Percentiles rank a stretch among this genome's conserved stretches.
Conservation (phyloP, 2,113 vertebrate genomes). For the Scomber colias region DNA sequence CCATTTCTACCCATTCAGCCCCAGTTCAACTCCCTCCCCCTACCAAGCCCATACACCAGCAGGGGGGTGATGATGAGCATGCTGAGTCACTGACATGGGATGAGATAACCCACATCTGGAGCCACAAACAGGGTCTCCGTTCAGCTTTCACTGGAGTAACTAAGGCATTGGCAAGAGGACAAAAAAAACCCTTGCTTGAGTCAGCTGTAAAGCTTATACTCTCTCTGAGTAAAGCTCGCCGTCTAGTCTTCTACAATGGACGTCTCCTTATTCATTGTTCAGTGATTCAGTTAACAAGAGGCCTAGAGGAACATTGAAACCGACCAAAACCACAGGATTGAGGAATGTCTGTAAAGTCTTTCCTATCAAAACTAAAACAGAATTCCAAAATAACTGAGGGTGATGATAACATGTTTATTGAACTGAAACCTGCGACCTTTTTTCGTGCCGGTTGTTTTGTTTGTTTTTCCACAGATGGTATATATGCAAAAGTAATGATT, state of each 20-base stretch:
- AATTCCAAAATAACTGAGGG: conserved; percentile 55
- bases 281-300: conserved; percentile 38
- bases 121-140: conserved; percentile 23
- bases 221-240: conserved; percentile 18
- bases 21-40: conserved; percentile 20
- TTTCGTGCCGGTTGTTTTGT: background rate
- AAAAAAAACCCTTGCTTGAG: background rate
- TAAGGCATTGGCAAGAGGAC: background rate
- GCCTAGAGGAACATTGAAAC: conserved; percentile 49
- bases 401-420: conserved; percentile 59
- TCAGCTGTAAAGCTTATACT: conserved; percentile 25
- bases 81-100: conserved; percentile 37
- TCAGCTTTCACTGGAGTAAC: conserved; percentile 45
- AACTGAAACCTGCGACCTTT: conserved; percentile 36
- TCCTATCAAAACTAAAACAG: conserved; percentile 61
- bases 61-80: conserved; percentile 56
- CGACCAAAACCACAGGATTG: conserved; percentile 73
- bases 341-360: conserved; percentile 45
- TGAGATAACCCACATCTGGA: conserved; percentile 68
- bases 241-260: background rate
- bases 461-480: conserved; percentile 22
- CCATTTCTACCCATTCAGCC: conserved; percentile 35
- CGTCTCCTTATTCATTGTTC: conserved; percentile 36
- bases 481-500: conserved; percentile 50
- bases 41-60: conserved; percentile 12